Conservation (phyloP, 2,113 vertebrate genomes). For the Corythaeola cristata region DNA sequence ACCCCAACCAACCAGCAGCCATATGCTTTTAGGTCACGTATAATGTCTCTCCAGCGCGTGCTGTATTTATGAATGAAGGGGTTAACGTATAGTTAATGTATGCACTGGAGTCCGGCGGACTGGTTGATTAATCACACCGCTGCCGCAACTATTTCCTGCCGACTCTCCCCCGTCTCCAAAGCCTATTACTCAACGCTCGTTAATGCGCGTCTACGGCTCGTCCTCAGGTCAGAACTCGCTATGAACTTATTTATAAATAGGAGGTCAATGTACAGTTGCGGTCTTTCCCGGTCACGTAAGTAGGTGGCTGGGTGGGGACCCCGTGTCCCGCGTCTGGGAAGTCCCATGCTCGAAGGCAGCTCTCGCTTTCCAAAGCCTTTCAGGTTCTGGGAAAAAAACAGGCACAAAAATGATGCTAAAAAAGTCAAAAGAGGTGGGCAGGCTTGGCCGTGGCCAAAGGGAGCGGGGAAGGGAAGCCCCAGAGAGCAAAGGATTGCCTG, state of each 20-base stretch:
- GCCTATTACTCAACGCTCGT: neutral
- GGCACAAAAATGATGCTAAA: neutral
- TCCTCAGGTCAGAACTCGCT: neutral
- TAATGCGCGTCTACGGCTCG: fast-evolving
- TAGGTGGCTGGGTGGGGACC: neutral
- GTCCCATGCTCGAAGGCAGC: neutral
- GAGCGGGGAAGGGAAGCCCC: neutral
- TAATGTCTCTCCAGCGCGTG: fast-evolving
- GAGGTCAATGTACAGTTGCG: neutral
- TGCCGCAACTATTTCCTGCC: neutral
- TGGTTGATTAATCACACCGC: neutral
- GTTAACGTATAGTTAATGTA: neutral
- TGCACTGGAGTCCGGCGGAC: neutral
- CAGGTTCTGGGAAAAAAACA: neutral
- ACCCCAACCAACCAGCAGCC: neutral
- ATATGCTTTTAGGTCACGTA: neutral
- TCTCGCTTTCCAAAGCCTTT: neutral
- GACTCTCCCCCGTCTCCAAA: neutral
- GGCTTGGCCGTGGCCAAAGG: neutral
- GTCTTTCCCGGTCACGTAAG: fast-evolving
- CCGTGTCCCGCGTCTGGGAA: neutral
- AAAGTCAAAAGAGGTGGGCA: neutral
- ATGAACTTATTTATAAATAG: neutral
- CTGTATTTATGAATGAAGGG: neutral
- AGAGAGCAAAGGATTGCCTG: neutral